Percentiles rank a stretch among this genome's conserved stretches.
Conservation (phyloP, 53 echinoderm and acorn worm species). For the Hippasteria phrygiana region DNA sequence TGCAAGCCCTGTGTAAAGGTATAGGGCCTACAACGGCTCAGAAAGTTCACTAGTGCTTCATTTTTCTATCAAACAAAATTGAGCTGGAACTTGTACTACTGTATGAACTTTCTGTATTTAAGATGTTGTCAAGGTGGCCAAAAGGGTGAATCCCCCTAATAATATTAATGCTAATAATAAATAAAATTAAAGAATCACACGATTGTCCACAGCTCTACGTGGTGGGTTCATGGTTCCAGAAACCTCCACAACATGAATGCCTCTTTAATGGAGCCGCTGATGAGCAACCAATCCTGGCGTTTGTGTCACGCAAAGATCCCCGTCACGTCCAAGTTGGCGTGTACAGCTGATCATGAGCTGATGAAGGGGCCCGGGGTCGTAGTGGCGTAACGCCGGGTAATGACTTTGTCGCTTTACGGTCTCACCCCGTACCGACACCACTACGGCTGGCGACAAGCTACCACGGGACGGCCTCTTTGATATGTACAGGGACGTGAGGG, state of each 20-base stretch:
- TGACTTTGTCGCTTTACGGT: conserved; percentile 64
- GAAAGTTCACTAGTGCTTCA: too few relatives aligned
- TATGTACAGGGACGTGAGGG: conserved; percentile 31
- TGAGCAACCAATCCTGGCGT: conserved; percentile 39
- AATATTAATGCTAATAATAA: too few relatives aligned
- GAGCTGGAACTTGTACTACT: too few relatives aligned
- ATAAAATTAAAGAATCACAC: too few relatives aligned
- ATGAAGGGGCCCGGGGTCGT: conserved; percentile 29
- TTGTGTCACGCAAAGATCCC: conserved; percentile 48
- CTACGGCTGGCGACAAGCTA: conserved; percentile 46
- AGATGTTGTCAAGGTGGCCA: too few relatives aligned
- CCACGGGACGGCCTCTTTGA: conserved; percentile 53
- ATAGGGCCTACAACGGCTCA: too few relatives aligned
- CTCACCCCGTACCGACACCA: conserved; percentile 60
- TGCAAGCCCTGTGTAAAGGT: too few relatives aligned
- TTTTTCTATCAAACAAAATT: too few relatives aligned
- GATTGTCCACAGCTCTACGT: too few relatives aligned
- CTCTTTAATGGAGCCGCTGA: background rate
- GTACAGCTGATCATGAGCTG: conserved; percentile 37
- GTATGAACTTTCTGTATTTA: too few relatives aligned
- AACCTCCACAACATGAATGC: background rate
- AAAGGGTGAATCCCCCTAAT: too few relatives aligned
- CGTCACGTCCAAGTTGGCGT: conserved; percentile 48
- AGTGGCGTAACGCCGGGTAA: conserved; percentile 64
- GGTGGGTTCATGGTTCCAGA: background rate